A percentile compares a stretch with the other conserved stretches of the same genome.
Conservation (phyloP, 1,140 invertebrate species). For the Hypothenemus hampei region DNA sequence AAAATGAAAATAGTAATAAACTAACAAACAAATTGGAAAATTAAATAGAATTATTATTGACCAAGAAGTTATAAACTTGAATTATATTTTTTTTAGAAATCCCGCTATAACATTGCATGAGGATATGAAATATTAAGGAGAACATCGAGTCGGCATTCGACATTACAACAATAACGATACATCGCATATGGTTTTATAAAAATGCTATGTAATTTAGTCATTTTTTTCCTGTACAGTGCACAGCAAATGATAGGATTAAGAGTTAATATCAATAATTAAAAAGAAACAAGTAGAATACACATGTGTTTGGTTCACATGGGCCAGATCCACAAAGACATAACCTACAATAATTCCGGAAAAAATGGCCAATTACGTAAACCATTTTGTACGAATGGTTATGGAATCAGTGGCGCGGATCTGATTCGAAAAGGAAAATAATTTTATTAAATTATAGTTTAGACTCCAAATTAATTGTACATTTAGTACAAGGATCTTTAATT, state of each 20-base stretch:
- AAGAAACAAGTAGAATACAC: constrained; percentile 39
- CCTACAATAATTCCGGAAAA: constrained; percentile 27
- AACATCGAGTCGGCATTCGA: constrained; percentile 12
- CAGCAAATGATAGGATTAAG: constrained; percentile 40
- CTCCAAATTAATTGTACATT: no score
- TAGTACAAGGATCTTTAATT: no score
- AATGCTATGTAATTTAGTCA: constrained; percentile 42
- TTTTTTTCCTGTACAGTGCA: constrained; percentile 41
- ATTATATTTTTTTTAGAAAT: no score
- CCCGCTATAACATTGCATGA: constrained; percentile 14
- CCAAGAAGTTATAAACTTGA: no score
- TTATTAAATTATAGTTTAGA: not conserved
- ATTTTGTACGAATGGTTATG: constrained; percentile 10
- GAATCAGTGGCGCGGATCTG: constrained; percentile 16
- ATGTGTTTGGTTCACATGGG: constrained; percentile 40
- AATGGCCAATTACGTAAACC: constrained; percentile 21
- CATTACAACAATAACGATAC: constrained; percentile 35
- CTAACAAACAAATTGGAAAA: no score
- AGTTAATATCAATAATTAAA: constrained; percentile 42
- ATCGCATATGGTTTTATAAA: constrained; percentile 39
- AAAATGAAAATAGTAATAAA: no score
- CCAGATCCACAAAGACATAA: constrained; percentile 19
- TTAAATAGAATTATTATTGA: no score
- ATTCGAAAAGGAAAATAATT: constrained; percentile 12
- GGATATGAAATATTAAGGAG: constrained; percentile 22